phyloP scores from a whole-genome alignment of 35 echinoderm and acorn worm genomes.

The Ophioderma brevispina region DNA sequence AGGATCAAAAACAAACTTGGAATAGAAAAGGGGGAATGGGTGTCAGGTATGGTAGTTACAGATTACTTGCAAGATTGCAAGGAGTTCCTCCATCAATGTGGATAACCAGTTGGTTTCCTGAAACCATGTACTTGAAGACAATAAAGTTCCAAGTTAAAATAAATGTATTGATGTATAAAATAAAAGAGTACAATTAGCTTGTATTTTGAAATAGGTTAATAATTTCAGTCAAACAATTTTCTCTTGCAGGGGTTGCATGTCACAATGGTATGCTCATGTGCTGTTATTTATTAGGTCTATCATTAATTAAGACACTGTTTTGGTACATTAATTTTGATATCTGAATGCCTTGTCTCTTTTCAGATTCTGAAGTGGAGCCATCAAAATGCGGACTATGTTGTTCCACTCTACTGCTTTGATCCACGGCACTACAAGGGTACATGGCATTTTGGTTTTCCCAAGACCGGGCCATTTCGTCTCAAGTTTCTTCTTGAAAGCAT shows the following conservation, averaged over 20 bases:
- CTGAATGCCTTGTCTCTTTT: neutral
- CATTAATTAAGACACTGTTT: neutral
- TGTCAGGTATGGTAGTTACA: too few species aligned
- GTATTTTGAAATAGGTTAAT: neutral
- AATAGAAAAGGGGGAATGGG: too few species aligned
- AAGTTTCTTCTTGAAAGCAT: slow-evolving; percentile 79
- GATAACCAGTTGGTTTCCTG: too few species aligned
- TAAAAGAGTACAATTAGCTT: neutral
- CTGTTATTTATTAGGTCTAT: neutral
- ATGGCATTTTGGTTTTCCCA: slow-evolving; percentile 72
- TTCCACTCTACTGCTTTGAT: slow-evolving; percentile 86
- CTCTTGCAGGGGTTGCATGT: neutral
- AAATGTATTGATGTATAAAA: too few species aligned
- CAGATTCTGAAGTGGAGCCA: slow-evolving; percentile 72
- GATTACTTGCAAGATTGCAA: too few species aligned
- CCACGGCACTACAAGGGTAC: slow-evolving; percentile 76
- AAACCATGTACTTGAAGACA: too few species aligned
- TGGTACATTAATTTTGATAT: neutral
- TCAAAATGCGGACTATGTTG: slow-evolving; percentile 65
- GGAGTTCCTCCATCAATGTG: too few species aligned
- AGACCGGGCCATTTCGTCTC: slow-evolving; percentile 80
- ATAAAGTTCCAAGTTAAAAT: too few species aligned
- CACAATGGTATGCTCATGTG: neutral
- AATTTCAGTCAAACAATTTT: neutral
- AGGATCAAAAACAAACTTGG: too few species aligned